A percentile compares a stretch with the other conserved stretches of the same genome.
Conservation (phyloP, 2,888 invertebrate species). For the Rhaphigaster nebulosa region DNA sequence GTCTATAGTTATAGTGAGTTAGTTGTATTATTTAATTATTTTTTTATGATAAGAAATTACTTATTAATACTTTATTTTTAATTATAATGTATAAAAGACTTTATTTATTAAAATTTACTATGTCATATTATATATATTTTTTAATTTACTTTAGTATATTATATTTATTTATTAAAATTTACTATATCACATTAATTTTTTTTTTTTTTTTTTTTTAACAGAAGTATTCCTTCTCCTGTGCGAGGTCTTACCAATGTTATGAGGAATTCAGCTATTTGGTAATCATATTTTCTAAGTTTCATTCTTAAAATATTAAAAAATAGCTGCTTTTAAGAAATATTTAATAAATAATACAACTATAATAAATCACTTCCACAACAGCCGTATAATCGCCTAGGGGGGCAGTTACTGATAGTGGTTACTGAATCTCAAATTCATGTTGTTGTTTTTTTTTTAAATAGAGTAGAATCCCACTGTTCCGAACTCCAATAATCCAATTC, state of each 20-base stretch:
- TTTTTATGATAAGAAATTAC: neutral
- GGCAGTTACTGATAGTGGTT: too few relatives aligned
- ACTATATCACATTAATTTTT: neutral
- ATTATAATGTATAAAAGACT: neutral
- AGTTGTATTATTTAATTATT: neutral
- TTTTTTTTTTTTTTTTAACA: neutral
- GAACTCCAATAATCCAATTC: too few relatives aligned
- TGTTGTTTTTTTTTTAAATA: too few relatives aligned
- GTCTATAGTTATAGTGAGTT: neutral
- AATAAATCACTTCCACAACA: too few relatives aligned
- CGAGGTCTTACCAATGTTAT: conserved; percentile 74
- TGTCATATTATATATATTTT: neutral
- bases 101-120: neutral
- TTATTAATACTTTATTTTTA: neutral
- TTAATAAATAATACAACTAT: too few relatives aligned
- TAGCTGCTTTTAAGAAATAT: neutral
- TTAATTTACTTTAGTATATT: neutral
- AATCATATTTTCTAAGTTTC: neutral
- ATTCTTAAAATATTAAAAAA: neutral
- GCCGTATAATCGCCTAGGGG: too few relatives aligned
- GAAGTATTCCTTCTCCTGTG: conserved; percentile 72
- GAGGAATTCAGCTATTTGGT: conserved; percentile 69
- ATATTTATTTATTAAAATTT: neutral
- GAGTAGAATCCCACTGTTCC: too few relatives aligned
- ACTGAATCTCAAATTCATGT: too few relatives aligned